phyloP scores from a whole-genome alignment of 2,113 vertebrate species.

The Tragulus kanchil region DNA sequence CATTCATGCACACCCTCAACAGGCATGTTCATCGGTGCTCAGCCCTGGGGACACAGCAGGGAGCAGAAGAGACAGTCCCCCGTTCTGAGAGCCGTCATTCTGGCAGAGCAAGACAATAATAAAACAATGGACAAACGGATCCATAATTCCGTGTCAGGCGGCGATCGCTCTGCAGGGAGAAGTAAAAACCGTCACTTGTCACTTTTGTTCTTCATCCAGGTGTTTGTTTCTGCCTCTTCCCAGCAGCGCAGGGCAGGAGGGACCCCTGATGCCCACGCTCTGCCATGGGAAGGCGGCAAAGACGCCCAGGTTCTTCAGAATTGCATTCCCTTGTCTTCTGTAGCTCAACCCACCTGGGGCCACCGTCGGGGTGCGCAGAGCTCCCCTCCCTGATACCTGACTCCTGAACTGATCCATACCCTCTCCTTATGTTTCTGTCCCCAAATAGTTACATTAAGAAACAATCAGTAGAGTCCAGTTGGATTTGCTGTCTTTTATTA shows the following conservation, averaged over 20 bases:
- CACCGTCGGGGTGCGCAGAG: fast-evolving
- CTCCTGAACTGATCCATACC: slow-evolving; percentile 67
- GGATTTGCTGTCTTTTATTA: slow-evolving; percentile 80
- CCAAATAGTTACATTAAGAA: slow-evolving; percentile 79
- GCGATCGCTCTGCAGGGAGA: fast-evolving
- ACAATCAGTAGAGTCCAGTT: slow-evolving; percentile 81
- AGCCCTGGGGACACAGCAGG: background rate
- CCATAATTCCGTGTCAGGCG: background rate
- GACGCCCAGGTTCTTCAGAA: background rate
- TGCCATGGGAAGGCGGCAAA: background rate
- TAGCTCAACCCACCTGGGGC: fast-evolving
- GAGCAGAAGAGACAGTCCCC: background rate
- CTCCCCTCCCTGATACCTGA: background rate
- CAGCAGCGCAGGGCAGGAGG: background rate
- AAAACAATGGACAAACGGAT: no score
- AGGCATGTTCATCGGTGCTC: fast-evolving
- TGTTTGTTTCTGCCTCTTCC: no score
- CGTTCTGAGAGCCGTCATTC: background rate
- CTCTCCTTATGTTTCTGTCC: slow-evolving; percentile 27
- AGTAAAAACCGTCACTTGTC: fast-evolving
- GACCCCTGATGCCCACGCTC: background rate
- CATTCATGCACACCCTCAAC: background rate
- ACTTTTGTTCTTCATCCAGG: no score
- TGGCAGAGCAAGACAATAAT: fast-evolving
- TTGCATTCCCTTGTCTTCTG: background rate